A percentile compares a stretch with the other conserved stretches of the same genome.
phyloP scores from a whole-genome alignment of 2,888 invertebrate genomes.

The Parthenolecanium corni region DNA sequence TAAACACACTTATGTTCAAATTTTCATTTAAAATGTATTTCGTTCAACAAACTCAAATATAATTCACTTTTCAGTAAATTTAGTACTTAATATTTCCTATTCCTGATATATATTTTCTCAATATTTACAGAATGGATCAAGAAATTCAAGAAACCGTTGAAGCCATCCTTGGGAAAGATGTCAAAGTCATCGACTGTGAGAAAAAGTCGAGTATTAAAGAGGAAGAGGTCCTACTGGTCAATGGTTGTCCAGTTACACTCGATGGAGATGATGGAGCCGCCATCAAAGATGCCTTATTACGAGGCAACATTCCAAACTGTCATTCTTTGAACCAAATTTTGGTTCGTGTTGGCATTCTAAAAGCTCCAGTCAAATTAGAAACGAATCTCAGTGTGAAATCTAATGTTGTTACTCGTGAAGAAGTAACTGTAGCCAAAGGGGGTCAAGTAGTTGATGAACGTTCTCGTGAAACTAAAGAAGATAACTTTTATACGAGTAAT shows the following conservation, averaged over 20 bases:
- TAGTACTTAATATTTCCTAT: too few species aligned
- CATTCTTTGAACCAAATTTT: conserved; percentile 57
- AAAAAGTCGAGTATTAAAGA: conserved; percentile 58
- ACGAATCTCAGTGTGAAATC: conserved; percentile 59
- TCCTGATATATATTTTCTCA: too few species aligned
- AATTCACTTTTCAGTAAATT: too few species aligned
- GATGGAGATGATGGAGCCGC: conserved; percentile 57
- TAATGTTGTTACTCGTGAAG: conserved; percentile 56
- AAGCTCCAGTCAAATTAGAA: conserved; percentile 57
- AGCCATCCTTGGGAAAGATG: conserved; percentile 58
- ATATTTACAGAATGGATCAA: conserved; percentile 47
- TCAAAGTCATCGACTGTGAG: conserved; percentile 59
- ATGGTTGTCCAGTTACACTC: conserved; percentile 55
- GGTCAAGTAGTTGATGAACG: conserved; percentile 59
- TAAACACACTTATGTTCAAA: too few species aligned
- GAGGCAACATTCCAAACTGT: conserved; percentile 58
- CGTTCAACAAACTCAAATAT: too few species aligned
- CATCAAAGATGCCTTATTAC: conserved; percentile 54
- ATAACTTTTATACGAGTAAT: conserved; percentile 55
- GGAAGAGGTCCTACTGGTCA: conserved; percentile 58
- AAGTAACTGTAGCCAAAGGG: conserved; percentile 54
- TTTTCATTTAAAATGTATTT: too few species aligned
- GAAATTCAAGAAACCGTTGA: conserved; percentile 64
- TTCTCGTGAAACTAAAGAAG: conserved; percentile 56
- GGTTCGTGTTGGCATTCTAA: conserved; percentile 39